Percentiles rank a stretch among this genome's conserved stretches.
These are phyloP conservation scores for Bursaphelenchus mucronatus DNA, from an alignment of 1,140 invertebrate species.

Conservation along the genomic window DNA sequence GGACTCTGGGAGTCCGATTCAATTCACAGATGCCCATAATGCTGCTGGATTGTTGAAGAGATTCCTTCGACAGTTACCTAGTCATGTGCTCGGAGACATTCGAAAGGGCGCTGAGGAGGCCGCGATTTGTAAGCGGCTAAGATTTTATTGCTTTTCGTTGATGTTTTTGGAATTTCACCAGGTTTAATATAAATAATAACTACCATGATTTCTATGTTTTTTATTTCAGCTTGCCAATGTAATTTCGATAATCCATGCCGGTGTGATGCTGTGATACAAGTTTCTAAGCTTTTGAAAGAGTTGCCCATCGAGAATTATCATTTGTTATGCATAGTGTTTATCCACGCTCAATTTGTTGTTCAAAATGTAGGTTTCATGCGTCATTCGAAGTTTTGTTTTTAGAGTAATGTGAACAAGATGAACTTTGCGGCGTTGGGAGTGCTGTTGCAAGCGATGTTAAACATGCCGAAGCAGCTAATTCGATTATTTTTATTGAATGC, in stretches of 20 bases:
- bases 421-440: slow-evolving; percentile 43
- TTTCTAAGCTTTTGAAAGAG: slow-evolving; percentile 35
- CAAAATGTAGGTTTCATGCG: slow-evolving; percentile 32
- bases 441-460: slow-evolving; percentile 47
- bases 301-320: slow-evolving; percentile 48
- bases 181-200: no score
- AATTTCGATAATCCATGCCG: slow-evolving; percentile 26
- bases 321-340: slow-evolving; percentile 49
- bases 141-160: no score
- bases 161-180: no score
- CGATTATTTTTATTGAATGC: slow-evolving; percentile 33
- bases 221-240: slow-evolving; percentile 32
- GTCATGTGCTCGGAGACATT: slow-evolving; percentile 22
- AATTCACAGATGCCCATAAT: slow-evolving; percentile 42
- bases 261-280: slow-evolving; percentile 23
- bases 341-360: slow-evolving; percentile 44
- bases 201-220: no score
- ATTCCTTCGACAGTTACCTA: slow-evolving; percentile 37
- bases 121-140: not conserved
- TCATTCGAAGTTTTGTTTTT: slow-evolving; percentile 30
- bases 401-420: slow-evolving; percentile 52
- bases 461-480: slow-evolving; percentile 31
- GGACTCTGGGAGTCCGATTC: slow-evolving; percentile 27
- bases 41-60: slow-evolving; percentile 49
- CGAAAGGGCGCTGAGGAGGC: slow-evolving; percentile 4